phyloP scores from a whole-genome alignment of 92 coral and sea anemone species.

The Porites divaricata region DNA sequence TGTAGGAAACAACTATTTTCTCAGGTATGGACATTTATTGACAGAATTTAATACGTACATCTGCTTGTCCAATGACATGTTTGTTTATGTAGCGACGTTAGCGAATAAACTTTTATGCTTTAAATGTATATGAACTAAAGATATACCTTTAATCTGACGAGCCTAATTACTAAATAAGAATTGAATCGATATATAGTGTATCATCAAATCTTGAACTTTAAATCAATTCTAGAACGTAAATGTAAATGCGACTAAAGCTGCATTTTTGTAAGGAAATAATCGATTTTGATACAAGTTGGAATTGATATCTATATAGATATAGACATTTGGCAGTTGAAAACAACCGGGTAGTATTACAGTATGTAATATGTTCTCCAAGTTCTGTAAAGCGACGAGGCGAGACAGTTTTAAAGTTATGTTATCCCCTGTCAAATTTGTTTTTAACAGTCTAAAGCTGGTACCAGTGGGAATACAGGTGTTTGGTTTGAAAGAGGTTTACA shows the following conservation, averaged over 20 bases:
- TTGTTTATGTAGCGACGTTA: background rate
- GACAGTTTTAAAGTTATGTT: background rate
- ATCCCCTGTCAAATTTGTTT: conserved; percentile 10
- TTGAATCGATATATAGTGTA: too few species aligned
- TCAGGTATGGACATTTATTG: conserved; percentile 3
- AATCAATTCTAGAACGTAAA: too few species aligned
- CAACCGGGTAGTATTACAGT: background rate
- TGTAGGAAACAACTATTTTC: background rate
- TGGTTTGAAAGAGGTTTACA: background rate
- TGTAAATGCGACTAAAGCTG: too few species aligned
- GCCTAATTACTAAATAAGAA: too few species aligned
- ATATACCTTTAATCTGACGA: background rate
- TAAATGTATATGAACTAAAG: background rate
- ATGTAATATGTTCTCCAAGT: background rate
- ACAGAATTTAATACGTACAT: background rate
- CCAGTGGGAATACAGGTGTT: conserved; percentile 35
- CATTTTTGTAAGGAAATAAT: too few species aligned
- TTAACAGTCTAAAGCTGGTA: conserved; percentile 26
- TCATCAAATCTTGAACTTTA: too few species aligned
- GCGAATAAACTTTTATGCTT: background rate
- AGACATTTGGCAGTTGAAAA: background rate
- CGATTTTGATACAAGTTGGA: background rate
- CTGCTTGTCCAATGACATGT: background rate
- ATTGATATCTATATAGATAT: too few species aligned
- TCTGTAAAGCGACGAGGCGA: background rate